Evolutionary conservation across 2,888 invertebrate genomes (phyloP), one percentile per base, ranked within the genome.

Genomic region (Ornithoptera alexandrae): DNA sequence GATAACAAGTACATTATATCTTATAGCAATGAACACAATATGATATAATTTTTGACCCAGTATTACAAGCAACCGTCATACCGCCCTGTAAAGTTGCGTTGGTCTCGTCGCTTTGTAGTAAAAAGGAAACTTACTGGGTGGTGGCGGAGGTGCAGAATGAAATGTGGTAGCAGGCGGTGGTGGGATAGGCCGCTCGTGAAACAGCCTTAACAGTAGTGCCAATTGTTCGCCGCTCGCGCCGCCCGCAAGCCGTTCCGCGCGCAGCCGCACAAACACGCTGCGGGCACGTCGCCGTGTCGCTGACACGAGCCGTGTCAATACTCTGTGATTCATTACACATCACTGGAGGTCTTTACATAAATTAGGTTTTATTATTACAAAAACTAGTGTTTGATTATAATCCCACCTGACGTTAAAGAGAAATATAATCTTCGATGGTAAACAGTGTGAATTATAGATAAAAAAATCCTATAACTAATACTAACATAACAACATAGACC

Each of bases 201-300:
- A 42, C 71, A 91, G 75, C 10, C 90, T 77, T 62, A 89, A 71
- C 10, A 92, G 77, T 61, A 92, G 72, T 0, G 79, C 72, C 46
- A 92, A 75, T 72, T 92, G 92, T 1, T 89, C 90, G 72, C 79
- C 81, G 70, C 87, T 88, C 39, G 88, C 84, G 18, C 89, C 84
- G 84, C 85, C 89, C 30, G 88, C 90, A 2, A 92, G 78, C 69
- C 80, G 81, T 0, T 76, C 68, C 0, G 88, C 87, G 0, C 84
- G 79, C 24, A 89, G 57, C 58, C 87, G 84, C 0, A 91, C 72
- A 67, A 79, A 80, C 12, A 91, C 70, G 30, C 80, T 83, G 5
- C 79, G 80, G 0, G 90, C 88, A 10, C 89, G 84, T 0, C 90
- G 85, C 0, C 84, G 85, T 72, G 76, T 86, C 0, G 88, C 87